These are phyloP conservation scores for Heliconius ismenius DNA, from an alignment of 2,888 invertebrate species.

Conservation along the genomic window DNA sequence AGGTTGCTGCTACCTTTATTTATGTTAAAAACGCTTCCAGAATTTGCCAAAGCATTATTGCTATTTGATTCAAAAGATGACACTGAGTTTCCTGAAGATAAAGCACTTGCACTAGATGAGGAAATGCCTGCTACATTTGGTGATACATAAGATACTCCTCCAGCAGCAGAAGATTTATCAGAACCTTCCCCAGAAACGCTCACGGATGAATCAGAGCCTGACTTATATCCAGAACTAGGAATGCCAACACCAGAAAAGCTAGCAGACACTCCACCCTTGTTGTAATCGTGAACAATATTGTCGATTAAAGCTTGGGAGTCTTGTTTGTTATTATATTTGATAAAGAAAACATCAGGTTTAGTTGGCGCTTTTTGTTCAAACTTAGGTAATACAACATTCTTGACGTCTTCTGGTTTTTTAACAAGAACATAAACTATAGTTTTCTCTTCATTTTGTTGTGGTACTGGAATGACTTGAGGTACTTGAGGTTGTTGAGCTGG, in stretches of 20 bases:
- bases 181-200: constrained; percentile 24
- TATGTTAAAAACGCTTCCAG: constrained; percentile 1
- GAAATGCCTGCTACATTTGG: constrained; percentile 28
- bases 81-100: constrained; percentile 27
- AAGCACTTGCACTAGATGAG: constrained; percentile 42
- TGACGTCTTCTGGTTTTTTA: constrained; percentile 87
- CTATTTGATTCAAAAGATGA: constrained; percentile 34
- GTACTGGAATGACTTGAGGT: constrained; percentile 85
- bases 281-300: constrained; percentile 72
- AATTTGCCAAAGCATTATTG: constrained; percentile 26
- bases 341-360: constrained; percentile 90
- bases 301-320: constrained; percentile 73
- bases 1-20: constrained; percentile 21
- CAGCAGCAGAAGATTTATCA: constrained; percentile 26
- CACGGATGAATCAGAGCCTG: constrained; percentile 27
- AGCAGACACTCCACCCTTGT: constrained; percentile 51
- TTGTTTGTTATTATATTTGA: constrained; percentile 87
- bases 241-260: constrained; percentile 42
- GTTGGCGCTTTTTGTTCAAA: constrained; percentile 86
- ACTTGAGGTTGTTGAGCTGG: constrained; percentile 84
- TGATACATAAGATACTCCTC: constrained; percentile 26
- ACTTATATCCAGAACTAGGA: constrained; percentile 33
- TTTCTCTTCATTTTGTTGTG: constrained; percentile 87
- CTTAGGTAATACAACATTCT: constrained; percentile 85
- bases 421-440: constrained; percentile 89